Conservation (phyloP, 2,888 invertebrate species). For the Encarsia formosa region DNA sequence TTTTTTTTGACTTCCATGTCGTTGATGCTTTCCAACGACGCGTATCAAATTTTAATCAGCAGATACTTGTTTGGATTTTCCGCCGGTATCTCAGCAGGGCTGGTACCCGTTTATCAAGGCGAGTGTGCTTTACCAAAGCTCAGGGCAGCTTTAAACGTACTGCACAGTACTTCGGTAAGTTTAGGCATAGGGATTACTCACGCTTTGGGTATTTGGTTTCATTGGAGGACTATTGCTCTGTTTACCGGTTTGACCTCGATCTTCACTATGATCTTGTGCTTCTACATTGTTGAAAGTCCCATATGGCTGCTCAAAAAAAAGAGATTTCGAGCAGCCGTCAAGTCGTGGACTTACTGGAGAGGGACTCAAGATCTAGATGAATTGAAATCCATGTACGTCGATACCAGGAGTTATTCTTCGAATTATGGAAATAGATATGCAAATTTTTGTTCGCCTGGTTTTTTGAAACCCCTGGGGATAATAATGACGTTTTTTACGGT, state of each 20-base stretch:
- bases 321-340: conserved; percentile 57
- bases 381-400: conserved; percentile 20
- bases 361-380: conserved; percentile 29
- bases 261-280: conserved; percentile 54
- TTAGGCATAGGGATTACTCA: conserved; percentile 63
- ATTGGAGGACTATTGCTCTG: conserved; percentile 60
- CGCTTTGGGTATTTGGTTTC: conserved; percentile 60
- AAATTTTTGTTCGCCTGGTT: conserved; percentile 24
- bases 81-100: conserved; percentile 54
- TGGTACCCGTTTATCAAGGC: conserved; percentile 59
- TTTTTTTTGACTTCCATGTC: conserved; percentile 1
- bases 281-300: conserved; percentile 63
- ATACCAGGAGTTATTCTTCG: neutral
- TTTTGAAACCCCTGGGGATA: conserved; percentile 59
- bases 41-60: conserved; percentile 55
- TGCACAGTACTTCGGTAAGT: conserved; percentile 62
- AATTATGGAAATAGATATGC: neutral
- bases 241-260: conserved; percentile 56
- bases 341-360: conserved; percentile 47
- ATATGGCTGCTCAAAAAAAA: conserved; percentile 64
- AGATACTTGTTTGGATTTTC: conserved; percentile 58
- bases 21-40: conserved; percentile 44
- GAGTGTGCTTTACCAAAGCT: conserved; percentile 61
- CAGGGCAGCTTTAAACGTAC: conserved; percentile 63
- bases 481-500: conserved; percentile 64